Evolutionary conservation across 2,113 vertebrate genomes (phyloP).

Genomic region (Tachycineta bicolor): DNA sequence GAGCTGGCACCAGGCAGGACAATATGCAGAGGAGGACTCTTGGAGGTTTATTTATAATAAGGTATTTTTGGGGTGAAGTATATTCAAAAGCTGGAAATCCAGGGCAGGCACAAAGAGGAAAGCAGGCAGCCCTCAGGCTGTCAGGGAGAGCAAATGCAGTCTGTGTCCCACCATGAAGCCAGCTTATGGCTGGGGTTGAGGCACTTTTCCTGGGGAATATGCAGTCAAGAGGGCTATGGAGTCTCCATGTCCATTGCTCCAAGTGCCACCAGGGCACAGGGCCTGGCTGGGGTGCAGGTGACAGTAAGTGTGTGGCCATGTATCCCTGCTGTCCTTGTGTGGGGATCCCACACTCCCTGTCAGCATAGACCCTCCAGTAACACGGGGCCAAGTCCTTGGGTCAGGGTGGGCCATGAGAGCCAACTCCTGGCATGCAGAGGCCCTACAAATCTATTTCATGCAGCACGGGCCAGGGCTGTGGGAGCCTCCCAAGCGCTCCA

Average conservation of each 20-base stretch:
- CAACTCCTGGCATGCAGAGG: background rate
- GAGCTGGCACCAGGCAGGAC: background rate
- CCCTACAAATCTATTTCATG: background rate
- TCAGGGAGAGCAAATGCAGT: fast-evolving
- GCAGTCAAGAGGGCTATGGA: fast-evolving
- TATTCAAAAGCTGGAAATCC: background rate
- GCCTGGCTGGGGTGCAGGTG: background rate
- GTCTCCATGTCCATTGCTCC: background rate
- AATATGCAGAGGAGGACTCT: background rate
- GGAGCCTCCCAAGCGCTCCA: background rate
- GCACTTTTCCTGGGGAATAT: background rate
- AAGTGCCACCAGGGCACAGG: background rate
- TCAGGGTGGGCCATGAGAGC: background rate
- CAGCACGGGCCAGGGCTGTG: fast-evolving
- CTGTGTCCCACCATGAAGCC: background rate
- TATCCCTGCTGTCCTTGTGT: fast-evolving
- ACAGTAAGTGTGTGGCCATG: fast-evolving
- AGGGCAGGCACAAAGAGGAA: background rate
- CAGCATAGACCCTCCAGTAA: background rate
- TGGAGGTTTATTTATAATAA: background rate
- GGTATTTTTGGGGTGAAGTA: background rate
- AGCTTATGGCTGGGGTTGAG: background rate
- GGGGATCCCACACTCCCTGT: background rate
- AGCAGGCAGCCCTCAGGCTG: fast-evolving
- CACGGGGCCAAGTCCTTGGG: background rate